These are phyloP conservation scores for Abrostola tripartita DNA, from an alignment of 2,888 invertebrate genomes.

Conservation along the genomic window DNA sequence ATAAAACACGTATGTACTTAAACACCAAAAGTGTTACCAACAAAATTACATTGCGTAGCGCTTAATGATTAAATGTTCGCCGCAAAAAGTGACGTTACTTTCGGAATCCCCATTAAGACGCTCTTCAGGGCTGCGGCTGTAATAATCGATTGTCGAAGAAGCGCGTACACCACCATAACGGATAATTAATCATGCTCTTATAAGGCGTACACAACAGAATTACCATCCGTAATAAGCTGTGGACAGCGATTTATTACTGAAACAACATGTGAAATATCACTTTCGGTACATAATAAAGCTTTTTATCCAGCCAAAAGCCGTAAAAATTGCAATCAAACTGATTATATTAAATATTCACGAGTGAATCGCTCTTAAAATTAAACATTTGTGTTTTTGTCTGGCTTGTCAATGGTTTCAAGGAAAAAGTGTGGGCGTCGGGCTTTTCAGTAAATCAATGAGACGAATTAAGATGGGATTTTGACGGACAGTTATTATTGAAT, in stretches of 20 bases:
- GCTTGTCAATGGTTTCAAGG: conserved; percentile 28
- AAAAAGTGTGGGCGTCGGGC: conserved; percentile 13
- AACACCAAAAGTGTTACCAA: conserved; percentile 45
- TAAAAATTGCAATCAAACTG: conserved; percentile 50
- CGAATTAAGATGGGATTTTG: conserved; percentile 23
- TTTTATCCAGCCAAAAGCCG: conserved; percentile 39
- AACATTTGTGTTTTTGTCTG: conserved; percentile 36
- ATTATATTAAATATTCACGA: conserved; percentile 38
- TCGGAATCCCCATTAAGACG: conserved; percentile 61
- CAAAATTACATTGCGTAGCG: conserved; percentile 39
- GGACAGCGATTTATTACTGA: conserved; percentile 69
- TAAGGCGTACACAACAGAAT: conserved; percentile 71
- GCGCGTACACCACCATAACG: conserved; percentile 68
- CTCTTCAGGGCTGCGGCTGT: conserved; percentile 55
- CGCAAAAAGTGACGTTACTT: conserved; percentile 60
- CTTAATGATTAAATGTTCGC: conserved; percentile 53
- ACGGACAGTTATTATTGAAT: conserved; percentile 11
- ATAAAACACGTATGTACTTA: conserved; percentile 14
- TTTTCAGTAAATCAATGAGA: conserved; percentile 26
- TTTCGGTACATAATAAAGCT: conserved; percentile 41
- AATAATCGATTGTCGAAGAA: conserved; percentile 72
- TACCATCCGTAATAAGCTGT: conserved; percentile 71
- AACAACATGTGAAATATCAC: conserved; percentile 54
- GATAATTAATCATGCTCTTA: conserved; percentile 78
- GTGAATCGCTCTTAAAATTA: conserved; percentile 39